Evolutionary conservation across 2,797 vertebrate genomes (phyloP), one percentile per base, ranked within the genome.

Genomic region (Buceros bicornis): DNA sequence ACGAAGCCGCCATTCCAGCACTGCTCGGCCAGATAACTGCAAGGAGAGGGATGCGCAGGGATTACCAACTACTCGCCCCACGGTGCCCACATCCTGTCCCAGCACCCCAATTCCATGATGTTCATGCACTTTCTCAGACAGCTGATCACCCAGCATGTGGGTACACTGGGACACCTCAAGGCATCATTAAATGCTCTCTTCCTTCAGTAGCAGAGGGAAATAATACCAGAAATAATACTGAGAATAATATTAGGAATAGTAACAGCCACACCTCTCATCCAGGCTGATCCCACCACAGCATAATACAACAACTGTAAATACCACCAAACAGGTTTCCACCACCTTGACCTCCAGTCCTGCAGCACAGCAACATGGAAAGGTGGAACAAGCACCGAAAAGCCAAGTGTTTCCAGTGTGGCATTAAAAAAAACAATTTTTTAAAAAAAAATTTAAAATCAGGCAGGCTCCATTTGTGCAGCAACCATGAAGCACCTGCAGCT

Each of bases 1-100:
- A 99, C 98, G 12, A 98, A 99, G 96, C 99, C 99, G 93, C 99
- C 99, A 98, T 99, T 99, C 99, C 99, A 99, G 98, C 99, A 99
- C 98, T 99, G 99, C 93, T 99, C 99, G 43, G 99, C 99, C 98
- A 99, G 98, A 97, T 99, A 99, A 98, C 99, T 99, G 98, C 50
- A 92, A 87, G 92, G 54, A 86, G 77, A 97, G 45, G 81, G 72
- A 94, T 16, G 29, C 0, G 0, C 2, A 0, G 14, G 26, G 1
- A 43, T 93, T 84, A 95, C 35, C 1, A 3, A 43, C n/a, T 17
- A 15, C 53, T 66, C 1, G 0, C 21, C 28, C n/a, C 2, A 1
- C 17, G 12, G 28, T 1, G 16, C 25, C 33, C 3, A 1, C 37
- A 8, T 40, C 40, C 73, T 6, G 3, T 13, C 35, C 8, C 0